These are phyloP conservation scores for Cydia amplana DNA, from an alignment of 1,140 invertebrate species.

Conservation along the genomic window DNA sequence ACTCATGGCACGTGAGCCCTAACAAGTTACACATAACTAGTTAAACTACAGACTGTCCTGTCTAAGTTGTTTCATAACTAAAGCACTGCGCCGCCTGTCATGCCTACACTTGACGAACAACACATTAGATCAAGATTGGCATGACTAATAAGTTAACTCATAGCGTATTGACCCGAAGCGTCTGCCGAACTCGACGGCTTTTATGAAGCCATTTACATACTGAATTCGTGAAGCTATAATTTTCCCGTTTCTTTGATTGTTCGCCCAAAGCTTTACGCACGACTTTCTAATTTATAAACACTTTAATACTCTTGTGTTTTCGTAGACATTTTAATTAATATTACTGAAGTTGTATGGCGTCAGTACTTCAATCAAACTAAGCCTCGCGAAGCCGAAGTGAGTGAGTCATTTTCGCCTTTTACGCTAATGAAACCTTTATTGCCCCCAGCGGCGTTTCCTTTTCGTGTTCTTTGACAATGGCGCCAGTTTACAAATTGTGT, in stretches of 20 bases:
- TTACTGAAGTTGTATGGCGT: background rate
- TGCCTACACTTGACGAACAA: background rate
- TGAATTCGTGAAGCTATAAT: slow-evolving; percentile 22
- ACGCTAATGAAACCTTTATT: slow-evolving; percentile 46
- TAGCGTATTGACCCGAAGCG: slow-evolving; percentile 1
- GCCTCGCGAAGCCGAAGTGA: slow-evolving; percentile 34
- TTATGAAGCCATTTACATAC: slow-evolving; percentile 17
- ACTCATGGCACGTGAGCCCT: background rate
- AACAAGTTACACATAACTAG: slow-evolving; percentile 33
- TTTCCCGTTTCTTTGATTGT: slow-evolving; percentile 7
- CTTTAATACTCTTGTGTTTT: background rate
- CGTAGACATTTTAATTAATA: slow-evolving; percentile 21
- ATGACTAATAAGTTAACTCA: background rate
- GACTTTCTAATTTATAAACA: slow-evolving; percentile 9
- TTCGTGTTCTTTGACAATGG: slow-evolving; percentile 16
- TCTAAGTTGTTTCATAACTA: background rate
- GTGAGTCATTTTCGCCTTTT: slow-evolving; percentile 54
- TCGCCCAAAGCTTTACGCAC: slow-evolving; percentile 15
- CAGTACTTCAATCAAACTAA: slow-evolving; percentile 20
- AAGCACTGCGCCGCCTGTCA: background rate
- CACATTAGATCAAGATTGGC: background rate
- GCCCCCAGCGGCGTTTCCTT: slow-evolving; percentile 24
- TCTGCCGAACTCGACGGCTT: background rate
- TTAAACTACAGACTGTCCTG: background rate
- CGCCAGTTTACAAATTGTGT: background rate